A percentile compares a stretch with the other conserved stretches of the same genome.
Evolutionary conservation across 2,797 vertebrate genomes (phyloP).

Genomic region (Pangasius mekongensis): DNA sequence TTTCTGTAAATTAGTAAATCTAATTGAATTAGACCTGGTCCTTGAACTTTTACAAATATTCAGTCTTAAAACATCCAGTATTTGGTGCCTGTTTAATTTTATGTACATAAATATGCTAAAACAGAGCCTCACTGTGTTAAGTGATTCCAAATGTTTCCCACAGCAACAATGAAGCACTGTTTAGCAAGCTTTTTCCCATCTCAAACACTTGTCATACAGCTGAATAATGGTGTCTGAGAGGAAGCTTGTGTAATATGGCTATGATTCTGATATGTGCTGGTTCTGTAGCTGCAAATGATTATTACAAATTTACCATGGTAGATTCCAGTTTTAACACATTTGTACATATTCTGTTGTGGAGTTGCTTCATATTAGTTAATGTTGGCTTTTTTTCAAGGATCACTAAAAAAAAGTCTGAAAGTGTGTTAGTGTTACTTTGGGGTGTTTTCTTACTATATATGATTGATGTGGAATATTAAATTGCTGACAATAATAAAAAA

Average conservation of each 20-base stretch:
- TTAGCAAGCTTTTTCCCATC: conserved; percentile 55
- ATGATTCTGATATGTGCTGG: neutral
- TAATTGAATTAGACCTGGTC: neutral
- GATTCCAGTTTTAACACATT: neutral
- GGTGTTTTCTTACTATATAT: neutral
- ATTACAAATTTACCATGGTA: neutral
- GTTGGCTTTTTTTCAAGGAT: neutral
- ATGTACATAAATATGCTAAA: conserved; percentile 56
- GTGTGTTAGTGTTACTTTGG: neutral
- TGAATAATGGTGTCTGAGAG: conserved; percentile 41
- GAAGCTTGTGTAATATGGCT: conserved; percentile 36
- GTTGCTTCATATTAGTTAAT: neutral
- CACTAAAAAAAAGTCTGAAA: neutral
- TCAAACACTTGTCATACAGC: conserved; percentile 50
- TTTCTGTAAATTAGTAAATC: neutral
- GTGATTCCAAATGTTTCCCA: conserved; percentile 74
- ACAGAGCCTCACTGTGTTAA: conserved; percentile 69
- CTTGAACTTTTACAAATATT: neutral
- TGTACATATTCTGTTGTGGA: neutral
- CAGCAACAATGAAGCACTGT: conserved; percentile 77
- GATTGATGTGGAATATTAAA: neutral
- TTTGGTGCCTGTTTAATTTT: neutral
- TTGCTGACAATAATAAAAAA: neutral
- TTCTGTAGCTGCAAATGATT: neutral
- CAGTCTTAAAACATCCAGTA: neutral